Percentiles rank a stretch among this genome's conserved stretches.
Evolutionary conservation across 2,797 vertebrate genomes (phyloP).

Genomic region (Coracias cyanogaster): DNA sequence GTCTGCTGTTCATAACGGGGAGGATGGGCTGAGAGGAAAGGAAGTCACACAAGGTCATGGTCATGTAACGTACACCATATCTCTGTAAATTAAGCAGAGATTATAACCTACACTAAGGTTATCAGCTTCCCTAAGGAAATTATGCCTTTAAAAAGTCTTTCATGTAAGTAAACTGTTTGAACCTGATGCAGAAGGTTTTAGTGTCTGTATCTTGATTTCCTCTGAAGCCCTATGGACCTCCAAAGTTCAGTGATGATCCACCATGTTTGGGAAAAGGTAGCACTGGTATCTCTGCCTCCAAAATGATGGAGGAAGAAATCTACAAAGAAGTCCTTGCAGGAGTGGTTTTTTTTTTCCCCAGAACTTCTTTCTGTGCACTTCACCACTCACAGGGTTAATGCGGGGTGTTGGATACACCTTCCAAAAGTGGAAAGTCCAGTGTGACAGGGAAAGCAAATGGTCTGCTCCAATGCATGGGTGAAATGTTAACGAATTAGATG

Average conservation of each 20-base stretch:
- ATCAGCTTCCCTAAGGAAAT: background rate
- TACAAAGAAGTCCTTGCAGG: background rate
- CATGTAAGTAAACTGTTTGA: background rate
- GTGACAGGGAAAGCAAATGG: background rate
- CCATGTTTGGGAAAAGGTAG: background rate
- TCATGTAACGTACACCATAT: background rate
- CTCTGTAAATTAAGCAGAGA: background rate
- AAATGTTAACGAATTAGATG: background rate
- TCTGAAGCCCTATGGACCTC: background rate
- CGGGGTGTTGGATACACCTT: background rate
- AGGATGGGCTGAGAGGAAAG: background rate
- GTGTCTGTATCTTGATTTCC: background rate
- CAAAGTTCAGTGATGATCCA: background rate
- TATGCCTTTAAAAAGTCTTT: background rate
- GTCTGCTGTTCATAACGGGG: background rate
- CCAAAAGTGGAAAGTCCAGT: background rate
- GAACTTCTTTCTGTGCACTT: background rate
- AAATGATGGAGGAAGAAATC: background rate
- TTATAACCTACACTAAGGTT: background rate
- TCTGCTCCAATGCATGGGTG: background rate
- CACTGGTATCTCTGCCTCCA: background rate
- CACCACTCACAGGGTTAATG: background rate
- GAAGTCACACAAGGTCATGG: background rate
- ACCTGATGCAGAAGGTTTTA: background rate
- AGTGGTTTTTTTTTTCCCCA: rapidly evolving